Evolutionary conservation across 1,140 invertebrate species (phyloP), one percentile per base, ranked within the genome.

Genomic region (Diorhabda carinulata): DNA sequence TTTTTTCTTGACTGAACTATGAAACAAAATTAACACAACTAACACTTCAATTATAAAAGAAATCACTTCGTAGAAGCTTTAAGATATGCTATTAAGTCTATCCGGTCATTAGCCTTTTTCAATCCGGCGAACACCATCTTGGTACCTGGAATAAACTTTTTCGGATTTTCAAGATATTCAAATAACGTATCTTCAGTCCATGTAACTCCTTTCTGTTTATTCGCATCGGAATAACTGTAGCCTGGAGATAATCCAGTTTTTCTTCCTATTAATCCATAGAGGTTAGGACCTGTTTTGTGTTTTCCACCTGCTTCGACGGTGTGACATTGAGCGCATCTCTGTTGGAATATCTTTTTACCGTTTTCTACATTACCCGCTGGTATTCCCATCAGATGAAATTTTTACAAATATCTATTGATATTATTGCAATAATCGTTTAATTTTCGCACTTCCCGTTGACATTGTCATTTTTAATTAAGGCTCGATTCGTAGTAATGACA

Each of bases 251-350:
- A 87, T 40, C 95, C 96, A 59, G 92, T 93, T 83, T 93, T 94
- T 61, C 95, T 87, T 7, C 95, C 95, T 64, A 95, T 82, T 2
- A 98, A 72, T 60, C 95, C 95, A 77, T 90, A 80, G 5, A 98
- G 86, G 83, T 95, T 97, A 2, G 96, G 96, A 41, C 96, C 96
- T 69, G 90, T 89, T 81, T 97, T 97, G 80, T 97, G 89, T 81
- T 91, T 91, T 45, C 91, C 93, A 72, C 91, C 92, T 62, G 86
- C 83, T 72, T 95, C 92, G 8, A 90, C 84, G 6, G 93, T 95
- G 80, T 98, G 95, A 78, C 95, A 98, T 80, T 96, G 94, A 5
- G 91, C 83, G 82, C 95, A 98, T 76, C 89, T 88, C 80, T 92
- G 88, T 56, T 93, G 85, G 79, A 98, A 98, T 43, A 97, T 78